Conservation (phyloP, 2,797 vertebrate species). For the Myotis pilosus region DNA sequence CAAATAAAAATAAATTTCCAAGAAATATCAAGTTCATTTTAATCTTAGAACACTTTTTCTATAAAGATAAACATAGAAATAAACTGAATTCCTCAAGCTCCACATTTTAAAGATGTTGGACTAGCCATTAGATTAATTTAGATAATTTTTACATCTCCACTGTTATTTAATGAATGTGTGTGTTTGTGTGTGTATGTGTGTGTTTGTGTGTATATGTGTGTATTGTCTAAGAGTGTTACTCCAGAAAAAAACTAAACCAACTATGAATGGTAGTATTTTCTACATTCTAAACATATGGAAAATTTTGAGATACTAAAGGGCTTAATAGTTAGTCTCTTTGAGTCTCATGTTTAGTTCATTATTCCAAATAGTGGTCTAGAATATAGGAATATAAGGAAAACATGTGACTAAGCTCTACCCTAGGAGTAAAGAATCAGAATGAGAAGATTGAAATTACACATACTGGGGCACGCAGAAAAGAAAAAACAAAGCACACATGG, state of each 20-base stretch:
- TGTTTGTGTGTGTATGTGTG: not conserved
- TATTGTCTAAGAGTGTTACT: not conserved
- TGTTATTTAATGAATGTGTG: not conserved
- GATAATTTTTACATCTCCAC: not conserved
- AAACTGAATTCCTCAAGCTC: not conserved
- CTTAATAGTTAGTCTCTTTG: not conserved
- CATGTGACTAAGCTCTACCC: not conserved
- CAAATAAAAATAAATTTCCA: slow-evolving; percentile 8
- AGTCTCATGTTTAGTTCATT: not conserved
- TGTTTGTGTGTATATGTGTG: not conserved
- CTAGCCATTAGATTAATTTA: not conserved
- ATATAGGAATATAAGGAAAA: not conserved
- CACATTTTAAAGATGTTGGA: not conserved
- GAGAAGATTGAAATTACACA: not conserved
- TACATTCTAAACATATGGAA: not conserved
- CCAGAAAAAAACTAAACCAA: not conserved
- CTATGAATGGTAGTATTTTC: not conserved
- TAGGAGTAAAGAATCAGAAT: not conserved
- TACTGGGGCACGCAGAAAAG: not conserved
- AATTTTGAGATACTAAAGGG: not conserved
- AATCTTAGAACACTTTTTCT: not conserved
- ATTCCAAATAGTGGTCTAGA: not conserved
- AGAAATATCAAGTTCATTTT: slow-evolving; percentile 46
- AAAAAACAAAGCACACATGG: not conserved
- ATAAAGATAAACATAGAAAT: not conserved